Conservation (phyloP, 2,888 invertebrate genomes). For the Geotrupes spiniger region DNA sequence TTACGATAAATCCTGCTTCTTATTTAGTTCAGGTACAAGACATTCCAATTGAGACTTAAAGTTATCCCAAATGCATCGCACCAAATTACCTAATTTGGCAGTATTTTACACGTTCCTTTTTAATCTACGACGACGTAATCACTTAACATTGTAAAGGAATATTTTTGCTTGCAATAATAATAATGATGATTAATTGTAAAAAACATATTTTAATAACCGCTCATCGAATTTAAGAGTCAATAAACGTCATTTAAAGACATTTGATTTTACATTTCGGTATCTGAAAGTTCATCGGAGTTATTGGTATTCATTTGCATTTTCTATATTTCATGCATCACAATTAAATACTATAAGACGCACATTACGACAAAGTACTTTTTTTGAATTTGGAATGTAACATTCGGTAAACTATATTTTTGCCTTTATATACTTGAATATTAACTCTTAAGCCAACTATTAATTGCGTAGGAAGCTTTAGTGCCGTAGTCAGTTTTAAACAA, state of each 20-base stretch:
- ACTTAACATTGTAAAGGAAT: slow-evolving; percentile 2
- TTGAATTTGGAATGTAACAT: no score
- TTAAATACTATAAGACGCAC: neutral
- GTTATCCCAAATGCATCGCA: slow-evolving; percentile 19
- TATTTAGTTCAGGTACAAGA: slow-evolving; percentile 22
- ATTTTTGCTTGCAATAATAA: slow-evolving; percentile 6
- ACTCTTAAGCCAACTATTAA: no score
- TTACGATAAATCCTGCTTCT: slow-evolving; percentile 21
- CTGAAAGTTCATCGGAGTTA: no score
- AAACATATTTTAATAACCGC: no score
- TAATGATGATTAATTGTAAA: no score
- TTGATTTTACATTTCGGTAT: slow-evolving; percentile 5
- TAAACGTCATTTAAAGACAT: neutral
- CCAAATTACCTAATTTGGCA: slow-evolving; percentile 23
- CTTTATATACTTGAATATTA: no score
- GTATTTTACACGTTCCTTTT: slow-evolving; percentile 14
- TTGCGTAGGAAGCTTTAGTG: no score
- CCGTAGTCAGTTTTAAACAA: no score
- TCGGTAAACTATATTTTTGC: no score
- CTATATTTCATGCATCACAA: neutral
- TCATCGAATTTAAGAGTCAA: slow-evolving; percentile 10
- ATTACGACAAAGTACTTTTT: no score
- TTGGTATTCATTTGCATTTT: neutral
- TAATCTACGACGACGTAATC: no score
- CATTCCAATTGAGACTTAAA: slow-evolving; percentile 15